A percentile compares a stretch with the other conserved stretches of the same genome.
Evolutionary conservation across 2,797 vertebrate species (phyloP).

Genomic region (Lacerta bilineata): DNA sequence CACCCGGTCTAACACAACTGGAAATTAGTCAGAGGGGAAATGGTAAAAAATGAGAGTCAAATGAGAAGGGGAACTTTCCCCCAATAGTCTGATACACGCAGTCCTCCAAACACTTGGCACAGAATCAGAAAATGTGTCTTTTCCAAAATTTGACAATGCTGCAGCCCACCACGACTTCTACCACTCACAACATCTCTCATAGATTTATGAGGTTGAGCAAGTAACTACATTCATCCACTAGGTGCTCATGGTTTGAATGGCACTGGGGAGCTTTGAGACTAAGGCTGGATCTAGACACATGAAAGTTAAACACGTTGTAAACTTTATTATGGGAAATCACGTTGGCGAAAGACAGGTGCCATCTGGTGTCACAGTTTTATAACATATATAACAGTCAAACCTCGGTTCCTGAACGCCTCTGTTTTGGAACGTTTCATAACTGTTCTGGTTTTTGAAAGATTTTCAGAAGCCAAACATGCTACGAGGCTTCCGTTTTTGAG

Average conservation of each 20-base stretch:
- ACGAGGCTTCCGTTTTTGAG: no score
- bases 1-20: not conserved
- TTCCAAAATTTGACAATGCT: not conserved
- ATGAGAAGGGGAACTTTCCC: not conserved
- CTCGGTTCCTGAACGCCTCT: no score
- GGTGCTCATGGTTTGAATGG: not conserved
- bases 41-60: not conserved
- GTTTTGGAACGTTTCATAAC: no score
- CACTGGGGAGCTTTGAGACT: not conserved
- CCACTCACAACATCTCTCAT: not conserved
- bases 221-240: not conserved
- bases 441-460: no score
- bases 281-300: no score
- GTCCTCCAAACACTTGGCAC: not conserved
- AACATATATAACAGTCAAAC: no score
- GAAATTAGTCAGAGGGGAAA: conserved; percentile 10
- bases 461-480: no score
- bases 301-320: no score
- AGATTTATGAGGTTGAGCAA: not conserved
- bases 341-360: no score
- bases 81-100: not conserved
- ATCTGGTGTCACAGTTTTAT: no score
- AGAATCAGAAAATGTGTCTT: not conserved
- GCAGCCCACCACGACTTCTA: not conserved
- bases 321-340: no score